These are phyloP conservation scores for Calephelis virginiensis DNA, from an alignment of 1,140 invertebrate species.

Conservation along the genomic window DNA sequence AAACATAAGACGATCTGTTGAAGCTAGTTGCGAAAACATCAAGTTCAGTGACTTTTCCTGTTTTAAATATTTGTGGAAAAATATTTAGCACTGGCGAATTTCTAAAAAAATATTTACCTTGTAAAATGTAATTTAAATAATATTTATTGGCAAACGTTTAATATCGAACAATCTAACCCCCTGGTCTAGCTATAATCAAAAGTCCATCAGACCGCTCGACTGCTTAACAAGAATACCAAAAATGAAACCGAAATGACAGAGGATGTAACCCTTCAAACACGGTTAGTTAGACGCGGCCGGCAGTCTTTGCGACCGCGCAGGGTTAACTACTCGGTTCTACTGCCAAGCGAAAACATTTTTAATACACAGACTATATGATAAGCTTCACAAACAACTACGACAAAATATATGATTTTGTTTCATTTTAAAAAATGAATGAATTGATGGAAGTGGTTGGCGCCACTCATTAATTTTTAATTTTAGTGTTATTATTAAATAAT, in stretches of 20 bases:
- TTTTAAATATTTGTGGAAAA: no score
- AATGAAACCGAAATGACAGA: constrained; percentile 55
- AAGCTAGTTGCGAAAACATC: no score
- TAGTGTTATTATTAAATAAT: no score
- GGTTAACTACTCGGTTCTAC: background rate
- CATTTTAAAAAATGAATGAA: no score
- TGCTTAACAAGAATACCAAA: constrained; percentile 57
- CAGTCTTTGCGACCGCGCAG: constrained; percentile 3
- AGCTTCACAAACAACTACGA: no score
- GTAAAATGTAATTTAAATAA: constrained; percentile 16
- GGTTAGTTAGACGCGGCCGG: constrained; percentile 56
- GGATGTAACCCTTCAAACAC: constrained; percentile 57
- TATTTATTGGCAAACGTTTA: background rate
- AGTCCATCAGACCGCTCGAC: constrained; percentile 38
- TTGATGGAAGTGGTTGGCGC: no score
- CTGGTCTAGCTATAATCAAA: constrained; percentile 31
- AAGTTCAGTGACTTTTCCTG: no score
- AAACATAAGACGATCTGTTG: no score
- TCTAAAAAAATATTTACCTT: no score
- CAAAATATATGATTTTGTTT: no score
- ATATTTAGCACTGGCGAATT: no score
- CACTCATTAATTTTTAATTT: no score
- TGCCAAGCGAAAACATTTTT: background rate
- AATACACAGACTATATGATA: background rate
- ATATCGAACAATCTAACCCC: constrained; percentile 22